Conservation (phyloP, 1,140 invertebrate genomes). For the Danaus plexippus region DNA sequence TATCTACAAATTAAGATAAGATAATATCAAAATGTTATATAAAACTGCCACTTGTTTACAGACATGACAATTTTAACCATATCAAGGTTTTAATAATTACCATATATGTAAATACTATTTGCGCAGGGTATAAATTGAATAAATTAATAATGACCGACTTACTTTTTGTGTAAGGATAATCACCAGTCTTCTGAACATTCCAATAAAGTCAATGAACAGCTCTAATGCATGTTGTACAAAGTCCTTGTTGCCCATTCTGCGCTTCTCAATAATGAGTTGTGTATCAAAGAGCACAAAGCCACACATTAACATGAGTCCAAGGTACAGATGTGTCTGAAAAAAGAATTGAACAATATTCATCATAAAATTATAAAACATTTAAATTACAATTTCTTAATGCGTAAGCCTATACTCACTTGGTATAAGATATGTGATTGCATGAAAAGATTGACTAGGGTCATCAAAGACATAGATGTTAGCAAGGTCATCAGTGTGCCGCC, state of each 20-base stretch:
- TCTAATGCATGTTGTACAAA: conserved; percentile 92
- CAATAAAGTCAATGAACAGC: conserved; percentile 93
- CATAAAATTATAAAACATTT: background rate
- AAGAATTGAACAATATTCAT: background rate
- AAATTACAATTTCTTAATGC: background rate
- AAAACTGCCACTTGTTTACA: no score
- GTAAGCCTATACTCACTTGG: conserved; percentile 73
- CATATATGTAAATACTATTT: no score
- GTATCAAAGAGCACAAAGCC: conserved; percentile 97
- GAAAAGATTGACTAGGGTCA: conserved; percentile 89
- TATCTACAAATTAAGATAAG: no score
- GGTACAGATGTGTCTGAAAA: conserved; percentile 84
- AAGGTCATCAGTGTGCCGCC: conserved; percentile 87
- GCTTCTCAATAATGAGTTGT: conserved; percentile 95
- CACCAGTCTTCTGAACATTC: conserved; percentile 90
- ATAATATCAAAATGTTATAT: no score
- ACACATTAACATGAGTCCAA: conserved; percentile 92
- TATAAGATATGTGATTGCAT: conserved; percentile 87
- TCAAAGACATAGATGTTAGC: conserved; percentile 82
- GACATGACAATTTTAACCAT: no score
- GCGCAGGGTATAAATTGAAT: background rate
- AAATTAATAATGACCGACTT: conserved; percentile 26
- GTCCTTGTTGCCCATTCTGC: conserved; percentile 90
- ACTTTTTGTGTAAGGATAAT: conserved; percentile 93
- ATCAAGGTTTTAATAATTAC: no score